Conservation (phyloP, 2,888 invertebrate species). For the Xylota segnis region DNA sequence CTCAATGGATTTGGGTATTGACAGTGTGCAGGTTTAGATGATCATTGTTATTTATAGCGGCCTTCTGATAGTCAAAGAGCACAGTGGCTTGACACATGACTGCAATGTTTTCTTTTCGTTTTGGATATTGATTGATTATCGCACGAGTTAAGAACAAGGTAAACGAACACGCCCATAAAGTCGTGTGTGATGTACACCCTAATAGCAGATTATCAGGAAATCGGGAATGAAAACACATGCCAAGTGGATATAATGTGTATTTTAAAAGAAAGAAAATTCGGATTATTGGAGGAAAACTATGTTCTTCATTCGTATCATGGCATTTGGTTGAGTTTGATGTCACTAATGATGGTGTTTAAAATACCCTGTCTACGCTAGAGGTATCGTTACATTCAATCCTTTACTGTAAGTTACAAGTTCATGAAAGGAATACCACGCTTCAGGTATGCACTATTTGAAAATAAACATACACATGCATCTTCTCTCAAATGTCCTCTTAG, state of each 20-base stretch:
- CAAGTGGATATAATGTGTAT: conserved; percentile 7
- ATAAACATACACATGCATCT: too few relatives aligned
- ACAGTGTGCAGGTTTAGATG: conserved; percentile 56
- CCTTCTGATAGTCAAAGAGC: conserved; percentile 36
- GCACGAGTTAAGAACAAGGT: conserved; percentile 57
- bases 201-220: conserved; percentile 52
- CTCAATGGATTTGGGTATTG: conserved; percentile 47
- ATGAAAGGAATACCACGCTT: too few relatives aligned
- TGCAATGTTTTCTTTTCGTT: conserved; percentile 18
- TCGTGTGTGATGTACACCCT: conserved; percentile 27
- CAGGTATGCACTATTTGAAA: too few relatives aligned
- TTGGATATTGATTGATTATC: conserved; percentile 71
- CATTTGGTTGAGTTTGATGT: too few relatives aligned
- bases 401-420: too few relatives aligned
- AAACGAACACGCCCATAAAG: conserved; percentile 52
- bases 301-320: background rate
- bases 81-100: conserved; percentile 68
- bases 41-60: conserved; percentile 48
- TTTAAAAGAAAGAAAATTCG: conserved; percentile 3
- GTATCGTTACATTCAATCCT: too few relatives aligned
- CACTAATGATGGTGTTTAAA: too few relatives aligned
- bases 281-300: background rate
- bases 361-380: too few relatives aligned
- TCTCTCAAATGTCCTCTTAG: too few relatives aligned
- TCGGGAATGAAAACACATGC: conserved; percentile 1